Evolutionary conservation across 1,140 invertebrate genomes (phyloP), one percentile per base, ranked within the genome.

Genomic region (Halesus radiatus): DNA sequence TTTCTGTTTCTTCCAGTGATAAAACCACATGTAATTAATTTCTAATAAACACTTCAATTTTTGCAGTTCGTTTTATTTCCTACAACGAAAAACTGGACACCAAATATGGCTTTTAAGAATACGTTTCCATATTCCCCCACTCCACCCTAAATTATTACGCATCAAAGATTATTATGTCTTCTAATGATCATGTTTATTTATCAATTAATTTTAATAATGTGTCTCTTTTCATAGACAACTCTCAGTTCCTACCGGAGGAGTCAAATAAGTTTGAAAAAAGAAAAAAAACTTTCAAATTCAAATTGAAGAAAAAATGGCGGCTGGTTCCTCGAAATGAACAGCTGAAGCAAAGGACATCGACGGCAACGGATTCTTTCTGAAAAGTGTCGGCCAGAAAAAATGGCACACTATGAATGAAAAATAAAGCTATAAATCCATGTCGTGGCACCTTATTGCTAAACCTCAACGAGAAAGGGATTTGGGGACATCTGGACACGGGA

Each of bases 291-390:
- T 54, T 20, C 10, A 26, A 72, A 72, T 72, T 72, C 18, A 72
- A 72, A 72, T 72, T 7, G 68, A 72, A 72, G 50, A 72, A 72
- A 72, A 72, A 72, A 72, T 72, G 68, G 68, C 50, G 37, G 66
- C 16, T 52, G 45, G 54, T 56, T 56, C 32, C 62, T 72, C 66
- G 45, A 72, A 72, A 52, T 72, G 68, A 72, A 72, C 68, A 72
- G 68, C 68, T 72, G 68, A 72, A 37, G 64, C 64, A 29, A 45
- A 45, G 3, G 29, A 66, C 16, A 50, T 22, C 45, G 23, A 50
- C 22, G 4, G 16, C 66, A 23, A 50, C 50, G 68, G 68, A 72
- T 52, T 8, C 22, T 6, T 72, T 6, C 54, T 13, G 37, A 45
- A 45, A 45, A 72, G 68, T 72, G 68, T 53, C 68, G 32, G 15